Evolutionary conservation across 64 coral and sea anemone genomes (phyloP), one percentile per base, ranked within the genome.

Genomic region (Pocillopora verrucosa): DNA sequence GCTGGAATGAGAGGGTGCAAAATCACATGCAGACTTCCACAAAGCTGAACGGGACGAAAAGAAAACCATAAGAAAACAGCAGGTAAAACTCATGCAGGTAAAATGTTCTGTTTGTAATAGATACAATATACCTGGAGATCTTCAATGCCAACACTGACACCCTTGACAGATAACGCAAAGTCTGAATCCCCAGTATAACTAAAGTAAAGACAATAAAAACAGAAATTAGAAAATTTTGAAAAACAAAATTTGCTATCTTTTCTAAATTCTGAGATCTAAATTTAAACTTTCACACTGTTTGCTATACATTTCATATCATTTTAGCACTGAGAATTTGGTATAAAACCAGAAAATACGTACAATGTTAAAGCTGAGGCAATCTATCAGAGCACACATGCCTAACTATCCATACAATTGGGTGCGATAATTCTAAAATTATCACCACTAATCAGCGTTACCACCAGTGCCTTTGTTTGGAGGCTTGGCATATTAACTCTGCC

Each of bases 151-250:
- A 98, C 93, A 72, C 83, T 85, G 3, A 76, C 16, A 10, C 96
- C 91, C 41, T 98, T 98, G 14, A 98, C 93, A 45, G 94, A 92
- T 16, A 98, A 75, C 79, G 88, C 77, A 60, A 98, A 88, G 56
- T 98, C 96, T 88, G 96, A 78, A 90, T 98, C 94, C 61, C 96
- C 96, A 64, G 93, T 90, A 89, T 98, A 98, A 68, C 96, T 98
- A 57, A n/a, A 20, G 51, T 0, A n/a, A 30, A 0, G 30, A 80
- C 35, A 81, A 0, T 80, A 63, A 83, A 5, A 79, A 92, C 58
- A 26, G 82, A 65, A 35, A 20, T 76, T 60, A 76, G 16, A 12
- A 24, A 41, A 12, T 57, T 11, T 34, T 37, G 72, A 67, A 11
- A n/a, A n/a, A n/a, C n/a, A 30, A 30, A 30, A 30, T 30, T 30